Evolutionary conservation across 2,797 vertebrate genomes (phyloP), one percentile per base, ranked within the genome.

Genomic region (Clamator glandarius): DNA sequence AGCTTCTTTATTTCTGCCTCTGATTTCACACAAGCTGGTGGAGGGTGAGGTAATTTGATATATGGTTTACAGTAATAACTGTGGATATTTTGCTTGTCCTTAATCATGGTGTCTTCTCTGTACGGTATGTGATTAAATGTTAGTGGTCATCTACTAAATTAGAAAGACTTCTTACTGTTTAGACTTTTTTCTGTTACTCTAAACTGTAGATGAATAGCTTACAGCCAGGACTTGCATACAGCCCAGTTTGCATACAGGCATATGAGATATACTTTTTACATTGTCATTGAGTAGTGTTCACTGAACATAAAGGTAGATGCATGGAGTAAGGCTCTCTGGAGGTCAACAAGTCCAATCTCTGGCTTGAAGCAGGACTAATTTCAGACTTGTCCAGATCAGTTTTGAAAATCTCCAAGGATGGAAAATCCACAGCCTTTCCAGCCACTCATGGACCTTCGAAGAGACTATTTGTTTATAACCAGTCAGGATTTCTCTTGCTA

Each of bases 221-320:
- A 44, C 3, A 35, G 20, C 4, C 62, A 52, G 21, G 8, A 19
- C 57, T 72, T 72, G 18, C 25, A 16, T 29, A 48, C 0, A 0
- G 29, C 28, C 16, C 39, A 9, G 39, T 39, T 39, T 39, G 39
- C 9, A 12, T 31, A 26, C 5, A 20, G 54, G 35, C 31, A 52
- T 20, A 6, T 36, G 33, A 76, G 13, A 54, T n/a, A 66, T 4
- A 24, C 9, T 5, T 61, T 76, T 62, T 50, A 52, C 31, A 20
- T 1, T 39, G 29, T 59, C 21, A 59, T 51, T 67, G 64, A 64
- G 12, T 25, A 44, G 12, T 4, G 7, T 31, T 64, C 26, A 24
- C 10, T 52, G 36, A 79, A 52, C 4, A 33, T 50, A 77, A 28
- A 72, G 50, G 64, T 11, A 80, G 21, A n/a, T 9, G 3, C 0